Conservation (phyloP, 2,797 vertebrate species). For the Falco novaeseelandiae region DNA sequence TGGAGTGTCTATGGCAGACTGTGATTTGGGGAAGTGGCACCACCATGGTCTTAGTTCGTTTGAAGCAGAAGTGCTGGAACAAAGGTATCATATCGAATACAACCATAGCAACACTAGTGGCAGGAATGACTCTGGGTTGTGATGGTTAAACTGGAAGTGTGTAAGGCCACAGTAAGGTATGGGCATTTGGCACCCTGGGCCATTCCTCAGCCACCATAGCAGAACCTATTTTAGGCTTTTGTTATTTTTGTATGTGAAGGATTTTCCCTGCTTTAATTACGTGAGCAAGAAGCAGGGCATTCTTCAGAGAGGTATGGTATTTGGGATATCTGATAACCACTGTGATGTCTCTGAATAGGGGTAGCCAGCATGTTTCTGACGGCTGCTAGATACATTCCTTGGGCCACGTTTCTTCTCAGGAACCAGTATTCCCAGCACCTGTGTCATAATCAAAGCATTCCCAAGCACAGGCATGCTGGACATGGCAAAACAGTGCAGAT, state of each 20-base stretch:
- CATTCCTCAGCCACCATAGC: background rate
- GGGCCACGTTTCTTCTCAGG: rapidly evolving
- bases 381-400: background rate
- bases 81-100: background rate
- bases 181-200: background rate
- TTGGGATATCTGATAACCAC: background rate
- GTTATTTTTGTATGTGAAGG: background rate
- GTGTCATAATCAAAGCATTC: background rate
- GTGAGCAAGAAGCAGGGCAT: background rate
- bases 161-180: background rate
- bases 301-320: background rate
- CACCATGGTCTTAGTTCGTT: background rate
- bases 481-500: background rate
- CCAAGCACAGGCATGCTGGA: rapidly evolving
- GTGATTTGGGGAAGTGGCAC: background rate
- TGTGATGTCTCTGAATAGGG: background rate
- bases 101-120: background rate
- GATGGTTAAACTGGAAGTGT: background rate
- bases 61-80: background rate
- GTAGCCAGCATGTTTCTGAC: background rate
- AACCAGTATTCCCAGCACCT: background rate
- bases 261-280: background rate
- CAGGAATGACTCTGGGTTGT: background rate
- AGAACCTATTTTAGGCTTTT: background rate
- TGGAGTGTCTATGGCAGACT: background rate